Conservation (phyloP, 2,888 invertebrate species). For the Elysia crispata region DNA sequence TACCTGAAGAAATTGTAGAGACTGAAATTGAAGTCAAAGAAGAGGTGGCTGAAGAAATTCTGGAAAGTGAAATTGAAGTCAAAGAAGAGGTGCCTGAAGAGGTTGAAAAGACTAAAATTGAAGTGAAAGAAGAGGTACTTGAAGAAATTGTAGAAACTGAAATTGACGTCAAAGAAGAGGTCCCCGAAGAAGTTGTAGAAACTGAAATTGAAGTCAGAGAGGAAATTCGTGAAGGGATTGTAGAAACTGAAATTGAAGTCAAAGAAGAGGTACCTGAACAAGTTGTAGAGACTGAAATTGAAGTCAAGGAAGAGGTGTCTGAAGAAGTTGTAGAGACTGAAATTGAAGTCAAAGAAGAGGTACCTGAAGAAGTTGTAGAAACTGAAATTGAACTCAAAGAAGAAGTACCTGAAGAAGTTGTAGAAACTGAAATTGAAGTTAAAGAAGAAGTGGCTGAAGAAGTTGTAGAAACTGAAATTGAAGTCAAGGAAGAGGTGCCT, state of each 20-base stretch:
- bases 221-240: conserved; percentile 51
- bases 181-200: conserved; percentile 76
- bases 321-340: conserved; percentile 71
- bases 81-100: conserved; percentile 79
- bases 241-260: conserved; percentile 43
- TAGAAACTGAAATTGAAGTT: conserved; percentile 43
- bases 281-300: too few species aligned
- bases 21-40: conserved; percentile 76
- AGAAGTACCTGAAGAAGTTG: conserved; percentile 51
- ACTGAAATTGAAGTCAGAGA: conserved; percentile 76
- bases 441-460: conserved; percentile 79
- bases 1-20: conserved; percentile 76
- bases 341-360: conserved; percentile 51
- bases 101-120: too few species aligned
- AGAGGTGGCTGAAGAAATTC: conserved; percentile 52
- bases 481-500: conserved; percentile 81
- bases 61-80: conserved; percentile 43
- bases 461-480: too few species aligned
- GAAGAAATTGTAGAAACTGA: conserved; percentile 71
- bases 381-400: conserved; percentile 76
- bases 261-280: conserved; percentile 79
- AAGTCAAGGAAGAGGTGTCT: conserved; percentile 81
- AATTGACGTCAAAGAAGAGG: conserved; percentile 51
- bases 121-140: conserved; percentile 81
- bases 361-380: conserved; percentile 76